phyloP scores from a whole-genome alignment of 2,113 vertebrate species.

The Cochlearius cochlearius region DNA sequence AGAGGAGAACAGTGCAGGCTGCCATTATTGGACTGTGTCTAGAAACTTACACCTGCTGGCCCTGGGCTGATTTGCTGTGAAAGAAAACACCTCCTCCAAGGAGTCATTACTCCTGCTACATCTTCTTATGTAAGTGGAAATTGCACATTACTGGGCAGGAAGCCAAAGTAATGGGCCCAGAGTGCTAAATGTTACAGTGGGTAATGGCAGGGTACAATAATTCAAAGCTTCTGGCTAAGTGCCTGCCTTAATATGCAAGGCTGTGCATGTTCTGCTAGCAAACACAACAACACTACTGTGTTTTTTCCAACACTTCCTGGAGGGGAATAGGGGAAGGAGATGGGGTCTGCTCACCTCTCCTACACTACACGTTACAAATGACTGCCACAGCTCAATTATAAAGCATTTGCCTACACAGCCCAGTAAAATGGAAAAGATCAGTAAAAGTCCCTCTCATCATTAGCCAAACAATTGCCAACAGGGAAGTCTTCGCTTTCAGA shows the following conservation, averaged over 20 bases:
- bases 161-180: conserved; percentile 64
- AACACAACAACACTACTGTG: conserved; percentile 42
- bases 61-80: conserved; percentile 43
- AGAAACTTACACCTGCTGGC: conserved; percentile 57
- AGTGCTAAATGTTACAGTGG: conserved; percentile 63
- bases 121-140: conserved; percentile 66
- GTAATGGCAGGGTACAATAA: conserved; percentile 67
- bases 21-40: not conserved
- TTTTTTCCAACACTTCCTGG: conserved; percentile 26
- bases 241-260: conserved; percentile 57
- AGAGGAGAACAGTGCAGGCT: not conserved
- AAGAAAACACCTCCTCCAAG: conserved; percentile 55
- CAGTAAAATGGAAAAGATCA: not conserved
- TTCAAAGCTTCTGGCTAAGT: conserved; percentile 53
- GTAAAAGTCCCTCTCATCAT: not conserved
- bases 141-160: conserved; percentile 63
- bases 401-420: not conserved
- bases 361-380: not conserved
- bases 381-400: not conserved
- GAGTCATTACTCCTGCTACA: conserved; percentile 58
- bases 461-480: not conserved
- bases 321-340: not conserved
- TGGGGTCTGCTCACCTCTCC: conserved; percentile 3
- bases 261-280: conserved; percentile 52
- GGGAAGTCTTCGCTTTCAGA: not conserved